These are phyloP conservation scores for Nycticorax nycticorax DNA, from an alignment of 2,113 vertebrate genomes.

Conservation along the genomic window DNA sequence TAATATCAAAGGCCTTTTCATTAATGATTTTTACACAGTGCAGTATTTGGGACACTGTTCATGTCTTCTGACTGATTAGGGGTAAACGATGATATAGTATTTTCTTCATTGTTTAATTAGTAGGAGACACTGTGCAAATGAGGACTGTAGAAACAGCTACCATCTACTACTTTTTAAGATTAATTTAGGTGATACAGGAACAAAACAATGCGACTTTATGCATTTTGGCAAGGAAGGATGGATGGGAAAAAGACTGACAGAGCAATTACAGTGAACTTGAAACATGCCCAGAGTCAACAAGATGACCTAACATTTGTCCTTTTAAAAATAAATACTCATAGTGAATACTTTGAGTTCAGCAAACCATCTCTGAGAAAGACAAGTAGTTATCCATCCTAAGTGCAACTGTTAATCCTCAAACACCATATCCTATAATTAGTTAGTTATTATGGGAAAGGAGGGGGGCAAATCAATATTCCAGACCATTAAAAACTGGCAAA, in stretches of 20 bases:
- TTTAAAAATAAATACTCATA: constrained; percentile 34
- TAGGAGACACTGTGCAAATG: background rate
- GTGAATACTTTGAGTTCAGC: constrained; percentile 6
- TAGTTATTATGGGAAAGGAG: background rate
- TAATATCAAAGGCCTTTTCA: background rate
- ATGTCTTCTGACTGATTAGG: background rate
- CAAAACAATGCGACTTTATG: background rate
- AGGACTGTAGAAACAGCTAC: background rate
- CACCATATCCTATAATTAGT: background rate
- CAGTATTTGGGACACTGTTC: background rate
- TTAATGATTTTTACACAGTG: background rate
- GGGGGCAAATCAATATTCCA: background rate
- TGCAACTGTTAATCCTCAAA: background rate
- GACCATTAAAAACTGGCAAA: background rate
- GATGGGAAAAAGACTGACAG: constrained; percentile 28
- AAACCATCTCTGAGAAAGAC: constrained; percentile 1
- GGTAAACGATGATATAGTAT: background rate
- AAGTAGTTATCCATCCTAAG: background rate
- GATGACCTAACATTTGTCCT: constrained; percentile 23
- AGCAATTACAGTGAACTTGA: constrained; percentile 43
- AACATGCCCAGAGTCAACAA: constrained; percentile 43
- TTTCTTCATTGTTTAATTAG: background rate
- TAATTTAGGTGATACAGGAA: background rate
- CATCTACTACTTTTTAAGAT: background rate
- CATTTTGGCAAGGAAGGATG: background rate